Percentiles rank a stretch among this genome's conserved stretches.
Conservation (phyloP, 2,113 vertebrate species). For the Actenoides hombroni region DNA sequence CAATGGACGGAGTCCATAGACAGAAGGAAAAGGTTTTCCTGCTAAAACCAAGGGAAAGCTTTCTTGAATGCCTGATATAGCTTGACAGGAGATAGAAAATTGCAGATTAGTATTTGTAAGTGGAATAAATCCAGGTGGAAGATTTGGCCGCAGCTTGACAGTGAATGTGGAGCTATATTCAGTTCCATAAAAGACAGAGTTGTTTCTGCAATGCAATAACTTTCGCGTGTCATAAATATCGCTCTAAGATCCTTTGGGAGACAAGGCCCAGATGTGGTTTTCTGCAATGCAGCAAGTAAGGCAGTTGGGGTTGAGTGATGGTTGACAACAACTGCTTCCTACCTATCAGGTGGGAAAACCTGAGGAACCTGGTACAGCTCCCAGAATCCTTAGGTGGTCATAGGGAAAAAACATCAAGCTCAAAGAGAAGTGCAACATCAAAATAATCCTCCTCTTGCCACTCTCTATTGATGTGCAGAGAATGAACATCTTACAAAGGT, state of each 20-base stretch:
- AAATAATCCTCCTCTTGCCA: background rate
- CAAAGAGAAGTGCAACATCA: background rate
- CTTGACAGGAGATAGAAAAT: background rate
- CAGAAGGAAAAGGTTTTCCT: background rate
- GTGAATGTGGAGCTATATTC: background rate
- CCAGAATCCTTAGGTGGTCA: background rate
- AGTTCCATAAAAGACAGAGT: background rate
- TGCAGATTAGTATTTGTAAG: background rate
- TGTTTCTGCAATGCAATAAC: background rate
- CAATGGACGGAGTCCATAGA: background rate
- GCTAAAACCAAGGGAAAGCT: background rate
- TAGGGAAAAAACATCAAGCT: background rate
- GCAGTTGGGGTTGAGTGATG: background rate
- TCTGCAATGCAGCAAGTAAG: background rate
- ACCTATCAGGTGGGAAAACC: background rate
- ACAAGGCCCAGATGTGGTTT: background rate
- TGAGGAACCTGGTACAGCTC: background rate
- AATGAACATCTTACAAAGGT: background rate
- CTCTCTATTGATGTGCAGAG: background rate
- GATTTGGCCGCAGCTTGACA: background rate
- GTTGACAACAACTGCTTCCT: background rate
- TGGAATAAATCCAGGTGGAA: background rate
- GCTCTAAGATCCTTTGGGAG: background rate
- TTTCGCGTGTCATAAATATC: background rate
- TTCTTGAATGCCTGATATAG: background rate